Base-by-base conservation (phyloP, 35 echinoderm and acorn worm genomes). In the Holothuria glaberrima region DNA sequence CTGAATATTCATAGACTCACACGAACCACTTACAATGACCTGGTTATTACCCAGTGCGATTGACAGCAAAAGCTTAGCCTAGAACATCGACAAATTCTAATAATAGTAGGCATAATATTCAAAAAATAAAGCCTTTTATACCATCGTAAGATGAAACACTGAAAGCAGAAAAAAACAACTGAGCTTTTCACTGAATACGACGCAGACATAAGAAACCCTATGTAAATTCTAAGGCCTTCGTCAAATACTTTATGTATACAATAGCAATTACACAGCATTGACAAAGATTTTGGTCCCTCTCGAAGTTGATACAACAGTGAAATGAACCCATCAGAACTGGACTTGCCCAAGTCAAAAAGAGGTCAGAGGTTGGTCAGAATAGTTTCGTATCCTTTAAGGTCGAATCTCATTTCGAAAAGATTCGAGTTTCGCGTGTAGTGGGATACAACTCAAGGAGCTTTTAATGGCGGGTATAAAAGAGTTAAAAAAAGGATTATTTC, bases 161-260 rank as follows among this genome's bases (percentile, higher is more conserved):
- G 41, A 78, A 78, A 78, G 74, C 74, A 78, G 74, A 78, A 48
- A 78, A 48, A 41, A 48, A 48, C 12, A 78, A 75, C 50, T 25
- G 50, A 78, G 50, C 44, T 35, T 78, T 78, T 33, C 74, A 78
- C 74, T 78, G 74, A 78, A 78, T 78, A 78, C 74, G 50, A 78
- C 44, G 74, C 44, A 41, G 16, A 78, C 74, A 48, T 78, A 52
- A n/a, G 74, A 78, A 78, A 78, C 74, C 74, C 74, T 48, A 78
- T 78, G 50, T 48, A 78, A 48, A 78, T 41, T 78, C 74, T 78
- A 78, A 78, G 74, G 74, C 74, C 74, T 78, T 50, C 50, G 74
- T 78, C 74, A 78, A 78, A 78, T 78, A 78, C 74, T 78, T 78
- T 78, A 78, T 78, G 74, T 78, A 78, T 78, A 78, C 74, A 78